A percentile compares a stretch with the other conserved stretches of the same genome.
phyloP scores from a whole-genome alignment of 2,113 vertebrate species.

The Sinocyclocheilus rhinocerous region DNA sequence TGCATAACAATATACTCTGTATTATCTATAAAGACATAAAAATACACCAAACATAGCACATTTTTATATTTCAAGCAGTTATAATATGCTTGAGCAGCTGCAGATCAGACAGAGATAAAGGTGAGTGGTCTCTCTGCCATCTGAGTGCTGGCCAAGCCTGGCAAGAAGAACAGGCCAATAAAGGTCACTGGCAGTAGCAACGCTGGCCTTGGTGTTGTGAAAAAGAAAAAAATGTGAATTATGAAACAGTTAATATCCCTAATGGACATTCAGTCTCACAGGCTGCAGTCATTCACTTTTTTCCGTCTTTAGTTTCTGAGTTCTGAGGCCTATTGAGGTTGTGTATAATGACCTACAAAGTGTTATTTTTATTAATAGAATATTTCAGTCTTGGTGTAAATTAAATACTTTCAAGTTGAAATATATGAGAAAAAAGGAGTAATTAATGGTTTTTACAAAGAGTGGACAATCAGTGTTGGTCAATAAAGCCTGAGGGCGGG shows the following conservation, averaged over 20 bases:
- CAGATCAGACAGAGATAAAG: not conserved
- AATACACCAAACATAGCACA: not conserved
- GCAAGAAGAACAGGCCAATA: not conserved
- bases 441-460: not conserved
- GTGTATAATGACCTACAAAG: not conserved
- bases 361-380: not conserved
- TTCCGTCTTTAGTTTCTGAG: not conserved
- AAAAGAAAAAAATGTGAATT: not conserved
- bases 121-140: not conserved
- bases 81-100: not conserved
- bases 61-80: not conserved
- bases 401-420: not conserved
- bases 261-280: not conserved
- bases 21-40: not conserved
- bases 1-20: no score
- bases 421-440: not conserved
- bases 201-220: not conserved
- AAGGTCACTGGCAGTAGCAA: constrained; percentile 3
- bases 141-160: constrained; percentile 9
- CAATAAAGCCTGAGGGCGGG: constrained; percentile 17
- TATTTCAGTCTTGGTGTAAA: no score
- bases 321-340: not conserved
- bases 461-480: not conserved
- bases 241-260: constrained; percentile 10
- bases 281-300: not conserved